These are phyloP conservation scores for Suricata suricatta DNA, from an alignment of 2,113 vertebrate genomes.

Conservation along the genomic window DNA sequence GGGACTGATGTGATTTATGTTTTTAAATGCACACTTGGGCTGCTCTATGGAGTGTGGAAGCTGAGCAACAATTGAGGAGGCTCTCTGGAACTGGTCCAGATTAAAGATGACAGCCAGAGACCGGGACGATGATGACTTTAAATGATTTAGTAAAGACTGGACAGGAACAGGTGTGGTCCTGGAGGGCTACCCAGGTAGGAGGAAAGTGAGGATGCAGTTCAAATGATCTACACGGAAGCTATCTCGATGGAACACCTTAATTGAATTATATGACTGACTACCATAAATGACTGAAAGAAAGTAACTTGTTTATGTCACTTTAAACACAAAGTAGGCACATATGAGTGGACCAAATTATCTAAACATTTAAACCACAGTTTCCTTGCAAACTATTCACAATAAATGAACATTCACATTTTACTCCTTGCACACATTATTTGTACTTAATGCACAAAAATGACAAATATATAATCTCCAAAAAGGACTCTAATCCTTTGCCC, in stretches of 20 bases:
- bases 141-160: neutral
- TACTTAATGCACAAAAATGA: constrained; percentile 56
- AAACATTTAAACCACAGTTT: neutral
- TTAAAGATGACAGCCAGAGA: neutral
- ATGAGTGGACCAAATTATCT: neutral
- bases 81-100: neutral
- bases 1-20: neutral
- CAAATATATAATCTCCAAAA: constrained; percentile 60
- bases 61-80: neutral
- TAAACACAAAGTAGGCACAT: neutral
- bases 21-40: neutral
- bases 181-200: accelerated
- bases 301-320: neutral
- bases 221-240: neutral
- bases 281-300: neutral
- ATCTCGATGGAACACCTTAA: neutral
- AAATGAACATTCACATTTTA: constrained; percentile 61
- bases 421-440: constrained; percentile 47
- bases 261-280: neutral
- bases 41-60: neutral
- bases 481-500: constrained; percentile 46
- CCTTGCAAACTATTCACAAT: constrained; percentile 58
- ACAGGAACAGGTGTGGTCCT: neutral
- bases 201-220: accelerated
- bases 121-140: neutral